Base-by-base conservation (phyloP, 2,797 vertebrate genomes). In the Vultur gryphus region DNA sequence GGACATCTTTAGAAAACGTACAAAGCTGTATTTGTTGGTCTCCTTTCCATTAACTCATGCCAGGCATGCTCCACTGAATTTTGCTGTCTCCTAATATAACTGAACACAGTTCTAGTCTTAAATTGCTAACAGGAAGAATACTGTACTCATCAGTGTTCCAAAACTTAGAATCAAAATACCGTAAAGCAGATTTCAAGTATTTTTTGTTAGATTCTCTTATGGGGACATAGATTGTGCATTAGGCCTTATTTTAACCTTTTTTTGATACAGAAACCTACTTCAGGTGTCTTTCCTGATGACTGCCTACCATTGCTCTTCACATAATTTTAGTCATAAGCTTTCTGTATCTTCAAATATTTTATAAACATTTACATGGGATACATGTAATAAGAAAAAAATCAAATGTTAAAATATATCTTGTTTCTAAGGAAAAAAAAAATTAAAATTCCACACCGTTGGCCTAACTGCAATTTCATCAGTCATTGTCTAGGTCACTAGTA, bases 1-100 rank as follows among this genome's bases (percentile, higher is more conserved):
- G 95, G 97, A 76, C 97, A 93, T 87, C 90, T 93, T 97, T 96
- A 96, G 96, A 96, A 97, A 97, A 80, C 0, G 5, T 14, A 97
- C 95, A 97, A 97, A 96, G 94, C 93, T 87, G 65, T 55, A 37
- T 97, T 96, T 97, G 94, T 97, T 92, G 79, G 85, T 94, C 57
- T 54, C 70, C 28, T 87, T 78, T 90, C 89, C 81, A 82, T 93
- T 79, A 90, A 91, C 51, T 95, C 81, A 48, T 69, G 89, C 91
- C 83, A 94, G 89, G 59, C 89, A 83, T 33, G 78, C 91, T 84
- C 83, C 1, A 3, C 77, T 96, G 90, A 93, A 84, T 83, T 94
- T 54, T 72, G 66, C 66, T 73, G 58, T 41, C 73, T 61, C 29
- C 51, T 83, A 29, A 43, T n/a, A 52, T n/a, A 93, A 81, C 82